These are phyloP conservation scores for Tupiocoris notatus DNA, from an alignment of 2,888 invertebrate genomes.

Conservation along the genomic window DNA sequence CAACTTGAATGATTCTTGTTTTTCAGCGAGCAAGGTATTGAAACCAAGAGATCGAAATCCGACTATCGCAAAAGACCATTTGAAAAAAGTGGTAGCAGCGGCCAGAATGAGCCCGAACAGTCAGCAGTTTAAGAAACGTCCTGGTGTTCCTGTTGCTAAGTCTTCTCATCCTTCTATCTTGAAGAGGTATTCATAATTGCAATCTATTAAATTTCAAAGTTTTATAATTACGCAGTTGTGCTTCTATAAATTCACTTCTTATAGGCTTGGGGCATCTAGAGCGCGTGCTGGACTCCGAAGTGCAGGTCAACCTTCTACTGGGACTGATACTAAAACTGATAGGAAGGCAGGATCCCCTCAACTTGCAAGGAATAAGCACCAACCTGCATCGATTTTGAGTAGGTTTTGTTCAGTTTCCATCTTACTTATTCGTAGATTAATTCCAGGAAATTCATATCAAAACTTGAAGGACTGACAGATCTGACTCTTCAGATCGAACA, in stretches of 20 bases:
- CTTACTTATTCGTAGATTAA: no score
- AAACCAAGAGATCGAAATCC: neutral
- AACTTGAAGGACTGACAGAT: no score
- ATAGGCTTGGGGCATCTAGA: constrained; percentile 37
- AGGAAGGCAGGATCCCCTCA: constrained; percentile 36
- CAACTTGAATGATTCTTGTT: no score
- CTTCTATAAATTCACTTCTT: neutral
- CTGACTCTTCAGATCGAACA: no score
- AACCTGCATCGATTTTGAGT: neutral
- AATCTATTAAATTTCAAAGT: neutral
- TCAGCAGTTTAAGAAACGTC: constrained; percentile 3
- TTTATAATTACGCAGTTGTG: neutral
- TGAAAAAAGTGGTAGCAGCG: constrained; percentile 12
- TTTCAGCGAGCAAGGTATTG: constrained; percentile 24
- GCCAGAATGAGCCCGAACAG: neutral
- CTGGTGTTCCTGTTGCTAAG: neutral
- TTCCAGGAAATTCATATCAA: no score
- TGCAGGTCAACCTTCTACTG: constrained; percentile 52
- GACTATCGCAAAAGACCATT: neutral
- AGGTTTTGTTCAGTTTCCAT: neutral
- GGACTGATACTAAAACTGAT: constrained; percentile 46
- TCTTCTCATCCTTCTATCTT: constrained; percentile 41
- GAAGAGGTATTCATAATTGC: constrained; percentile 34
- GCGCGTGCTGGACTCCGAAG: constrained; percentile 55
- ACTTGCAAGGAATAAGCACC: neutral